Evolutionary conservation across 2,113 vertebrate species (phyloP), one percentile per base, ranked within the genome.

Genomic region (Laticauda colubrina): DNA sequence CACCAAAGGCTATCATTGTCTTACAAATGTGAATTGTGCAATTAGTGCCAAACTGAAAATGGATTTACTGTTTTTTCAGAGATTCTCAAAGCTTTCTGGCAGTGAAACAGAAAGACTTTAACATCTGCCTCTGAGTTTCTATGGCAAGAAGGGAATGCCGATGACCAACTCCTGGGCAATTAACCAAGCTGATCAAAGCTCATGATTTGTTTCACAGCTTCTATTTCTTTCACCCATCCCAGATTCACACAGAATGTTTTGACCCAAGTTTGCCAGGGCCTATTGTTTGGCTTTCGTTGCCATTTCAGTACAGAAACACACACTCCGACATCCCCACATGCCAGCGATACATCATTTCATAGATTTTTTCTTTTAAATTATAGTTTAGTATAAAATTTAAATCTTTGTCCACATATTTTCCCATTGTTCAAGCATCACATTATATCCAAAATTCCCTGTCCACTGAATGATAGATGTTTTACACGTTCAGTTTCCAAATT

Each of bases 81-180:
- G 91, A 92, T 88, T 90, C 89, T 57, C 29, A 51, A 85, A 94
- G 93, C 89, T 94, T 90, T 94, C 91, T 87, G 53, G 85, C 88
- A 53, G 23, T 1, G 88, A 92, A 89, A 54, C 59, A 87, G 90
- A 69, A 69, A 88, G 85, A 87, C 93, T 92, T 88, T 57, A 90
- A 90, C 93, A 87, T 56, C 91, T 0, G 29, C 53, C 91, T 88
- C 48, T 3, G 51, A 92, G 93, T 81, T 87, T 86, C 89, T 56
- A 81, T 3, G 53, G 59, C 39, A 34, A 87, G 85, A 51, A 92
- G 23, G 23, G 57, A 56, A 55, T 39, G 39, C 51, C 39, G 91
- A 90, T 90, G 93, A 69, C 43, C 51, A 26, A 45, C 56, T 69
- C 75, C 3, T 18, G n/a, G 1, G 88, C 91, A 89, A 89, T 89